phyloP scores from a whole-genome alignment of 2,113 vertebrate species.

The Rhea pennata region DNA sequence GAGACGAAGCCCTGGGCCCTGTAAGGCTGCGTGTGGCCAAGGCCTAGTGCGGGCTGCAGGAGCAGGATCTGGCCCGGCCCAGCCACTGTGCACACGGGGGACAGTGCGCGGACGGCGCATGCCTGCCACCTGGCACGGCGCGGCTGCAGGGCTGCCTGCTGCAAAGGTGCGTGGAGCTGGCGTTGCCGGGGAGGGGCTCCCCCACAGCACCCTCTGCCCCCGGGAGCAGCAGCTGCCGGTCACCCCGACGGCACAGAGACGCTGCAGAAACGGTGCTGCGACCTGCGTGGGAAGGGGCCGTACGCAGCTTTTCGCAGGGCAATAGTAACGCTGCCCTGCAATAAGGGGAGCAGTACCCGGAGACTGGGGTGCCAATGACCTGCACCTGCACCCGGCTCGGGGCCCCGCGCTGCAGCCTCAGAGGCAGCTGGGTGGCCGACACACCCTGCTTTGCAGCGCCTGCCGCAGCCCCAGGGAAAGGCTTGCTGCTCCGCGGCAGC shows the following conservation, averaged over 20 bases:
- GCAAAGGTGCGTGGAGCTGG: not conserved
- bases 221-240: no score
- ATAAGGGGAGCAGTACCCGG: not conserved
- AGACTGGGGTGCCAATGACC: not conserved
- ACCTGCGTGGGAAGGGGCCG: not conserved
- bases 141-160: not conserved
- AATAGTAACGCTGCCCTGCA: not conserved
- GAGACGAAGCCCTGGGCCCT: no score
- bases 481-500: not conserved
- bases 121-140: not conserved
- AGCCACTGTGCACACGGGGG: no score
- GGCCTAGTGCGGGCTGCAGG: no score
- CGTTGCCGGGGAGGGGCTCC: no score
- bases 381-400: not conserved
- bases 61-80: no score
- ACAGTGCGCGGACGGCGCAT: no score
- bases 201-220: no score
- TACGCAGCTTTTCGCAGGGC: not conserved
- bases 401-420: not conserved
- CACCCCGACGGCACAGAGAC: no score
- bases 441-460: slow-evolving; percentile 11
- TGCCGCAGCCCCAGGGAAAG: slow-evolving; percentile 23
- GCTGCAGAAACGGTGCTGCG: not conserved
- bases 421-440: not conserved
- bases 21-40: no score